phyloP scores from a whole-genome alignment of 2,797 vertebrate genomes.

The Lindbergichthys nudifrons region DNA sequence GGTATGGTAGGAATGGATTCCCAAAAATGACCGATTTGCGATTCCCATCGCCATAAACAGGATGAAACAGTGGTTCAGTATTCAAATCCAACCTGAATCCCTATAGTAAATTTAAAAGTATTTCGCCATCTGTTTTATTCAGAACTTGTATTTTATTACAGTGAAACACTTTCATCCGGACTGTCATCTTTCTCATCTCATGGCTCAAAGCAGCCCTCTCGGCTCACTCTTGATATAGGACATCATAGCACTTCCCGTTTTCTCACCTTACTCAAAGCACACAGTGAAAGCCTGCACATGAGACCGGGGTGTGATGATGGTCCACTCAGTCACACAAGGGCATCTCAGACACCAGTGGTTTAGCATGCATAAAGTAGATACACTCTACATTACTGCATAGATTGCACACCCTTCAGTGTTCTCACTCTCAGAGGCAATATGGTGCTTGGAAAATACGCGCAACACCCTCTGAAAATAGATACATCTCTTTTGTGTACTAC shows the following conservation, averaged over 20 bases:
- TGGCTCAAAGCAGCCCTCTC: constrained; percentile 65
- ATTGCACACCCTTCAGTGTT: constrained; percentile 6
- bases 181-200: constrained; percentile 66
- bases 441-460: constrained; percentile 9
- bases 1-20: too few species aligned
- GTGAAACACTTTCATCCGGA: constrained; percentile 72
- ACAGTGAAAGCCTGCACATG: constrained; percentile 74
- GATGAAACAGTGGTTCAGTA: constrained; percentile 15
- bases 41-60: constrained; percentile 16
- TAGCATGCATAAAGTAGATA: constrained; percentile 58
- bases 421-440: constrained; percentile 7
- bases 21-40: background rate
- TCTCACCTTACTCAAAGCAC: constrained; percentile 74
- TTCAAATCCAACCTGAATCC: constrained; percentile 31
- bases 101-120: constrained; percentile 55
- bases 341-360: constrained; percentile 63
- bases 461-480: constrained; percentile 19
- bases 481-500: background rate
- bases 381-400: constrained; percentile 6
- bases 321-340: constrained; percentile 69
- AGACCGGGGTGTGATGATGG: constrained; percentile 69
- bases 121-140: constrained; percentile 70
- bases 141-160: constrained; percentile 67
- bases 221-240: constrained; percentile 69
- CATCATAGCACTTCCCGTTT: constrained; percentile 77